Conservation (phyloP, 1,140 invertebrate species). For the Ceratina australensis region DNA sequence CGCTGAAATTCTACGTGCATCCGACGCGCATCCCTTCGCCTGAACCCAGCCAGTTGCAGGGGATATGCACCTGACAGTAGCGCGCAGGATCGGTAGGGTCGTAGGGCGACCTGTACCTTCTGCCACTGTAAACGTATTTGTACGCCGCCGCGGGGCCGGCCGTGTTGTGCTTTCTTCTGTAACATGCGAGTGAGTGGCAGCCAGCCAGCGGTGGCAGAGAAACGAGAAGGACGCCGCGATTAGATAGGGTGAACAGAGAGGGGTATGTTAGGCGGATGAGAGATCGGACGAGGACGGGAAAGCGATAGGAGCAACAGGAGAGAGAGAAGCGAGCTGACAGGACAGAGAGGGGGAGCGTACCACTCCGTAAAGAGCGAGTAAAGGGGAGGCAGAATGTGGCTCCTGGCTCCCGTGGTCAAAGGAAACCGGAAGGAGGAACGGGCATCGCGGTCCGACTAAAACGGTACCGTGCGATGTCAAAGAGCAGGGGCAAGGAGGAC, state of each 20-base stretch:
- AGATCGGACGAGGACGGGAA: no score
- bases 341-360: background rate
- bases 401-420: background rate
- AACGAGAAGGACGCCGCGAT: background rate
- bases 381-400: background rate
- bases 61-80: slow-evolving; percentile 14
- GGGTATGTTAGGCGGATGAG: background rate
- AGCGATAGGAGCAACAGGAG: slow-evolving; percentile 26
- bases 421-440: background rate
- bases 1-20: background rate
- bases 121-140: slow-evolving; percentile 24
- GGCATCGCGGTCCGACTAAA: background rate
- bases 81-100: slow-evolving; percentile 66
- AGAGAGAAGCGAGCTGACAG: background rate
- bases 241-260: background rate
- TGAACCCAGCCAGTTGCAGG: slow-evolving; percentile 10
- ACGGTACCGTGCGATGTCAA: no score
- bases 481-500: background rate
- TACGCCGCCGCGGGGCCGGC: slow-evolving; percentile 25
- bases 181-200: slow-evolving; percentile 20
- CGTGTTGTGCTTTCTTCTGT: slow-evolving; percentile 15
- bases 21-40: background rate
- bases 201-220: no score
- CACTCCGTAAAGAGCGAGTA: background rate
- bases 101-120: slow-evolving; percentile 13